phyloP scores from a whole-genome alignment of 1,140 invertebrate genomes.

The Procambarus clarkii region DNA sequence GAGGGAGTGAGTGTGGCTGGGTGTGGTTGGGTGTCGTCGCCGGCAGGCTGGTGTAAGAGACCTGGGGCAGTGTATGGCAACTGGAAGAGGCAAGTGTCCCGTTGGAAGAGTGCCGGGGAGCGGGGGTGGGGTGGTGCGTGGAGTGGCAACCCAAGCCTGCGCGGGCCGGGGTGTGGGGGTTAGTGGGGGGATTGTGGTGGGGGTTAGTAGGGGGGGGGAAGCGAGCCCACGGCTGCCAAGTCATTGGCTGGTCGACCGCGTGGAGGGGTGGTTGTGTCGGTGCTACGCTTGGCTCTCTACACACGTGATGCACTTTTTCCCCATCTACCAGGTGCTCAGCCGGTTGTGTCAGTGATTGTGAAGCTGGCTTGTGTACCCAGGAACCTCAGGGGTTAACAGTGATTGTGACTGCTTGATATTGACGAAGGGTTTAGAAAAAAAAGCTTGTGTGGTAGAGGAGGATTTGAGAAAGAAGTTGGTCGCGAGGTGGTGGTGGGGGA shows the following conservation, averaged over 20 bases:
- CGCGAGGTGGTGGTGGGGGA: neutral
- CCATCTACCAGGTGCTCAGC: constrained; percentile 5
- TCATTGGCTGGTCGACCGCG: constrained; percentile 56
- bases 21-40: neutral
- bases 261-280: constrained; percentile 48
- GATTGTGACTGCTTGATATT: constrained; percentile 17
- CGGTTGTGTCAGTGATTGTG: neutral
- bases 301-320: constrained; percentile 49
- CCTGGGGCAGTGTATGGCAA: constrained; percentile 24
- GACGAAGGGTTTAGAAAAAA: constrained; percentile 41
- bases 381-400: neutral
- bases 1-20: neutral
- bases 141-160: constrained; percentile 43
- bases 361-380: neutral
- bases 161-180: neutral
- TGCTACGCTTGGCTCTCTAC: constrained; percentile 38
- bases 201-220: neutral
- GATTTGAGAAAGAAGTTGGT: constrained; percentile 35
- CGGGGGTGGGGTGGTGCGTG: constrained; percentile 40
- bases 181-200: no score
- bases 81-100: constrained; percentile 39
- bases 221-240: constrained; percentile 38
- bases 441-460: neutral
- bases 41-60: neutral
- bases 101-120: constrained; percentile 28